These are phyloP conservation scores for Temnothorax nylanderi DNA, from an alignment of 1,140 invertebrate species.

Conservation along the genomic window DNA sequence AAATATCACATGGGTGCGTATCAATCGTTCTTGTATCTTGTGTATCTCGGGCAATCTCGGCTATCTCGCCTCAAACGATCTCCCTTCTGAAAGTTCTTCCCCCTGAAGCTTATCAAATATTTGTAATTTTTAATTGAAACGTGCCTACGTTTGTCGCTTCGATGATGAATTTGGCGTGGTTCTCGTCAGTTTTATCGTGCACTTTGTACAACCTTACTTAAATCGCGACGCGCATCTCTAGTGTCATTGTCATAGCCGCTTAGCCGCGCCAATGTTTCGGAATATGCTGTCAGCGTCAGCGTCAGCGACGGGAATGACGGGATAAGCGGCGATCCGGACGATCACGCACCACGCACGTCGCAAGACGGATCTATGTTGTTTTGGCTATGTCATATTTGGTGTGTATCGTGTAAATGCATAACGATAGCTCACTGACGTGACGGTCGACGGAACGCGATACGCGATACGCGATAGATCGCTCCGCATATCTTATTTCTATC, in stretches of 20 bases:
- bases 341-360: slow-evolving; percentile 13
- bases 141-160: slow-evolving; percentile 32
- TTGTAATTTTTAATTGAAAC: slow-evolving; percentile 45
- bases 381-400: slow-evolving; percentile 48
- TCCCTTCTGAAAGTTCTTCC: not conserved
- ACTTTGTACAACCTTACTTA: not conserved
- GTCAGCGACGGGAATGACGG: not conserved
- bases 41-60: no score
- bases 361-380: not conserved
- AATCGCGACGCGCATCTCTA: not conserved
- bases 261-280: not conserved
- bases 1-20: not conserved
- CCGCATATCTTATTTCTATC: not conserved
- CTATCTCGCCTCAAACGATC: not conserved
- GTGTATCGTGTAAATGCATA: not conserved
- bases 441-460: no score
- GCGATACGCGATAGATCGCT: not conserved
- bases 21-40: not conserved
- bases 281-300: not conserved
- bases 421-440: not conserved
- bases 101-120: slow-evolving; percentile 18
- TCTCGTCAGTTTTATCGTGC: not conserved
- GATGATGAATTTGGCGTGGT: slow-evolving; percentile 22
- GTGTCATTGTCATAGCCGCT: not conserved
- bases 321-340: not conserved